Evolutionary conservation across 2,888 invertebrate genomes (phyloP).

Genomic region (Hypomecis punctinalis): DNA sequence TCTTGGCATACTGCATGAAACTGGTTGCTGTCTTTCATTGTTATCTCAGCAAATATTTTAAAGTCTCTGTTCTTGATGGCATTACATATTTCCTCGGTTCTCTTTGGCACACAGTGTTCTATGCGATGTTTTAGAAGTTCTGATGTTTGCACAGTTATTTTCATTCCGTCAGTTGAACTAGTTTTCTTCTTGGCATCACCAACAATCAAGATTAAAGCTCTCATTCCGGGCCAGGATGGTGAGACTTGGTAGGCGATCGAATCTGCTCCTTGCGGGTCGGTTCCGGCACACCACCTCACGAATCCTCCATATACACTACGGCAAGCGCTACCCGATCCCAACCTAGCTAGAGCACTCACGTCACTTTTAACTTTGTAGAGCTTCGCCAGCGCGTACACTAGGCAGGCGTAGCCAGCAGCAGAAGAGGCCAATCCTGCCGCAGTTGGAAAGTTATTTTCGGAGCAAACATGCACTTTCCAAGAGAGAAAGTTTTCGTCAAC

Average conservation of each 20-base stretch:
- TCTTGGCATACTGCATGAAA: conserved; percentile 97
- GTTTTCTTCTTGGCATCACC: conserved; percentile 93
- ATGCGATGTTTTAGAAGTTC: conserved; percentile 91
- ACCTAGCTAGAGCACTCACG: conserved; percentile 91
- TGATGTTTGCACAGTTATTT: conserved; percentile 91
- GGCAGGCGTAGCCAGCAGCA: conserved; percentile 98
- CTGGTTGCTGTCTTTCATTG: conserved; percentile 99
- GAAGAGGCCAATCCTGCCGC: conserved; percentile 99
- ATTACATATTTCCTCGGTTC: conserved; percentile 83
- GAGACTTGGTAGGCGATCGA: conserved; percentile 91
- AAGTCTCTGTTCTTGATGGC: conserved; percentile 90
- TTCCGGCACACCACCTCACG: conserved; percentile 95
- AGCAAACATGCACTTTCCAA: conserved; percentile 93
- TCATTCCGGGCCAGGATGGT: conserved; percentile 95
- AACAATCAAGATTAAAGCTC: conserved; percentile 95
- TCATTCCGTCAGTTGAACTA: conserved; percentile 96
- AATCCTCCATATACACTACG: conserved; percentile 97
- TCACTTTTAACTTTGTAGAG: conserved; percentile 90
- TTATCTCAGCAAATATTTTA: conserved; percentile 93
- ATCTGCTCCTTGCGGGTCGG: conserved; percentile 87
- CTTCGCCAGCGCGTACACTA: conserved; percentile 92
- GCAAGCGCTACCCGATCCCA: conserved; percentile 98
- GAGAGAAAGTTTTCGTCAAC: conserved; percentile 76
- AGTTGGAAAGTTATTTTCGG: conserved; percentile 99
- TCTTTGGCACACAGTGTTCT: conserved; percentile 88